Base-by-base conservation (phyloP, 2,113 vertebrate species). In the Rhombomys opimus region DNA sequence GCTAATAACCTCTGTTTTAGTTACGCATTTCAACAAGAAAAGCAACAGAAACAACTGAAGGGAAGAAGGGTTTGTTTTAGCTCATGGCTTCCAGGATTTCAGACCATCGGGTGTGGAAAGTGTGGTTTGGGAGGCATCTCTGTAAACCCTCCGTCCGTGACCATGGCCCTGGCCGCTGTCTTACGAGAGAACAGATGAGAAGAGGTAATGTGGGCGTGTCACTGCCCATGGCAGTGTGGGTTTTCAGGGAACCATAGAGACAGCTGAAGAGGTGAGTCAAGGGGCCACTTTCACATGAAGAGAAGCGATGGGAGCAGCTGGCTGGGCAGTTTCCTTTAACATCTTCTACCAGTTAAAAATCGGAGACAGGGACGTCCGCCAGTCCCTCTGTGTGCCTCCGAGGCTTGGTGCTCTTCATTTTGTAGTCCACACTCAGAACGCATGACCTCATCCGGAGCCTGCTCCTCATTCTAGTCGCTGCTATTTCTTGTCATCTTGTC, bases 211-310 rank as follows among this genome's bases (percentile, higher is more conserved):
- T 6, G 10, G 38, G 25, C 9, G 32, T 57, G n/a, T 72, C 30
- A n/a, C 8, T 3, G 54, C 27, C 2, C 38, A 82, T 8, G 50
- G 52, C 38, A 75, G 59, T 5, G 38, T 38, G 18, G 61, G 50
- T 17, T 78, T 67, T 30, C 35, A 38, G 85, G 20, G 35, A n/a
- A 84, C 32, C 12, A 35, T 18, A 75, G 27, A 6, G 54, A 75
- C 59, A n/a, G 46, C 59, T 6, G 3, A 41, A 59, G 63, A 22
- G 30, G 41, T 1, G 22, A 72, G 23, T 4, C 13, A 46, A 20
- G 35, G 6, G 38, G 22, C 7, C 5, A 27, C 15, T 50, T 78
- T 68, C 18, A 27, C 18, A 30, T 0, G 8, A 75, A 41, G 18
- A 9, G 35, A 68, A 54, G 68, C 0, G 0, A 4, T 50, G 25